phyloP scores from a whole-genome alignment of 2,113 vertebrate species.

The Asarcornis scutulata region DNA sequence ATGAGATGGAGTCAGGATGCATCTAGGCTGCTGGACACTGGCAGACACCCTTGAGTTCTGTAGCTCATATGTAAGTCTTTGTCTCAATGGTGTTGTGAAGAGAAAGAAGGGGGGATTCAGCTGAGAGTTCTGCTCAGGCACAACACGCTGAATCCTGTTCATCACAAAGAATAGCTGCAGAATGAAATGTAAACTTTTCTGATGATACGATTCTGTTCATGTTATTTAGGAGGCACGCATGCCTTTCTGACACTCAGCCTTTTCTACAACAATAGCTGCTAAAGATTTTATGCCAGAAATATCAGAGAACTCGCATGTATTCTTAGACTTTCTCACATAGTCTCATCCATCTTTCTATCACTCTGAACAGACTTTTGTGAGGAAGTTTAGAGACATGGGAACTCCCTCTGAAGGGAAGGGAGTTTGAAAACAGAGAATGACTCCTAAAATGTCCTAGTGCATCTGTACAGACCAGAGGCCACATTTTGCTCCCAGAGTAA shows the following conservation, averaged over 20 bases:
- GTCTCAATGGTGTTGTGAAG: neutral
- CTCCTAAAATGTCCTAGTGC: neutral
- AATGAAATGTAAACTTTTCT: neutral
- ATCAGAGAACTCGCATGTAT: neutral
- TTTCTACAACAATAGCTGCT: neutral
- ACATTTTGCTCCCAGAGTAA: neutral
- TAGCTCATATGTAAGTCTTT: neutral
- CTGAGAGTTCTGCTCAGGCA: neutral
- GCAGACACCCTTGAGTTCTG: neutral
- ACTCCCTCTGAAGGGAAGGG: neutral
- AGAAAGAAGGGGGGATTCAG: neutral
- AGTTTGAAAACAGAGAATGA: neutral
- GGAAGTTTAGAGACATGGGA: neutral
- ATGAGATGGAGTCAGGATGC: neutral
- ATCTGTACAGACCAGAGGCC: neutral
- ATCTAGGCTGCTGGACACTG: neutral
- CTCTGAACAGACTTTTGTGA: neutral
- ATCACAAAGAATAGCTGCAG: neutral
- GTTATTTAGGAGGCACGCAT: neutral
- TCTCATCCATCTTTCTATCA: neutral
- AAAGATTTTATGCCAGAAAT: slow-evolving; percentile 3
- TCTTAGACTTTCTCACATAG: neutral
- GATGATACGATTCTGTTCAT: neutral
- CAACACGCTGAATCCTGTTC: neutral
- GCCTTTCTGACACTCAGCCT: neutral